phyloP scores from a whole-genome alignment of 2,888 invertebrate species.

The Oxytorus armatus region DNA sequence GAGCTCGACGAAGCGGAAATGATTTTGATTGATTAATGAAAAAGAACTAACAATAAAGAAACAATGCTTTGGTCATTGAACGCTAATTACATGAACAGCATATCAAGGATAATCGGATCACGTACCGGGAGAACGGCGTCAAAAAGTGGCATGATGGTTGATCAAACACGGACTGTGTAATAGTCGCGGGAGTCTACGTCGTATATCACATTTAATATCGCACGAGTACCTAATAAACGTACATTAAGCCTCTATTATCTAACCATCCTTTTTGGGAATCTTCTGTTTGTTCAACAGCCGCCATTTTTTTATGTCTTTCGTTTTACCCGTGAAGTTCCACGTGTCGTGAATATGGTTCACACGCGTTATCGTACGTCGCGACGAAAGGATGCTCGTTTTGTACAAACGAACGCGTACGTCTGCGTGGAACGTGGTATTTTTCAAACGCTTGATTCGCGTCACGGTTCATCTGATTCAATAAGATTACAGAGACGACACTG shows the following conservation, averaged over 20 bases:
- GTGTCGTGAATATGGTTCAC: background rate
- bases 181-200: background rate
- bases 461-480: constrained; percentile 60
- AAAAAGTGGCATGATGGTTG: no score
- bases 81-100: background rate
- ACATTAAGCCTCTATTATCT: constrained; percentile 2
- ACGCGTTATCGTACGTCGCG: constrained; percentile 13
- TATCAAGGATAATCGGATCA: background rate
- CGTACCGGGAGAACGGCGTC: no score
- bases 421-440: background rate
- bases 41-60: no score
- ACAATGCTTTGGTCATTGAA: background rate
- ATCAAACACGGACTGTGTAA: no score
- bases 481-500: constrained; percentile 47
- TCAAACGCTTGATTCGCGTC: constrained; percentile 42
- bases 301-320: background rate
- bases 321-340: background rate
- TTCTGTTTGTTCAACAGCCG: background rate
- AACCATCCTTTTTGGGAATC: background rate
- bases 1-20: no score
- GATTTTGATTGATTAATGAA: no score
- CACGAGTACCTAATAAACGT: background rate
- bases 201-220: background rate
- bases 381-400: constrained; percentile 10
- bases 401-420: background rate